Base-by-base conservation (phyloP, 30 jellyfish, hydroid and myxozoan genomes). In the Aurelia coerulea region DNA sequence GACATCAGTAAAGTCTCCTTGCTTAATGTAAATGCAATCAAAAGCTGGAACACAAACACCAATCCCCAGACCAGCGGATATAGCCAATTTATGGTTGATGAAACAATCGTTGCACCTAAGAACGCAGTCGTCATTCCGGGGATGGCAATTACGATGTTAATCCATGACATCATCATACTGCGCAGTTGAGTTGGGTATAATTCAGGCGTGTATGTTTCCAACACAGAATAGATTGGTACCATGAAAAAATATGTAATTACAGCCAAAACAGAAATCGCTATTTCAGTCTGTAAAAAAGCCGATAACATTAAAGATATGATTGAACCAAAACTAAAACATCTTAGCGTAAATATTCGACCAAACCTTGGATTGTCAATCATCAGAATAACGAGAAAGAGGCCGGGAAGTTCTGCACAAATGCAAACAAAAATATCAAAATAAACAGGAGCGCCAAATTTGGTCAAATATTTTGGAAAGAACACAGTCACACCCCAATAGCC, bases 401-500 rank as follows among this genome's bases (percentile, higher is more conserved):
- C 96, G 13, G 91, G 90, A 1, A 88, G n/a, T 14, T 54, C 74
- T 11, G 96, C 84, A 50, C 91, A 68, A 33, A 88, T 46, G 65
- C 70, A 75, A 8, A 78, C 72, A 53, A 88, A 88, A 70, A 79
- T 88, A 18, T 50, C 76, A 17, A 88, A 75, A 73, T 77, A 88
- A 2, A 33, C 54, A 15, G 80, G 80, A 10, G 78, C 81, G n/a
- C 89, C 96, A 65, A 67, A 88, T 60, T 69, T 68, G 32, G 65
- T 65, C 73, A 88, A 76, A 58, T 78, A 88, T 32, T 69, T 49
- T 33, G 96, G 96, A 65, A 77, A 71, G 68, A 77, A 88, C 10
- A 81, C 56, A 1, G 96, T 88, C 10, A 71, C 84, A 19, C 96
- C 96, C 96, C 96, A 88, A 46, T 88, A 88, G 14, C 96, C 96